Conservation (phyloP, 1,140 invertebrate genomes). For the Heliconius eleuchia region DNA sequence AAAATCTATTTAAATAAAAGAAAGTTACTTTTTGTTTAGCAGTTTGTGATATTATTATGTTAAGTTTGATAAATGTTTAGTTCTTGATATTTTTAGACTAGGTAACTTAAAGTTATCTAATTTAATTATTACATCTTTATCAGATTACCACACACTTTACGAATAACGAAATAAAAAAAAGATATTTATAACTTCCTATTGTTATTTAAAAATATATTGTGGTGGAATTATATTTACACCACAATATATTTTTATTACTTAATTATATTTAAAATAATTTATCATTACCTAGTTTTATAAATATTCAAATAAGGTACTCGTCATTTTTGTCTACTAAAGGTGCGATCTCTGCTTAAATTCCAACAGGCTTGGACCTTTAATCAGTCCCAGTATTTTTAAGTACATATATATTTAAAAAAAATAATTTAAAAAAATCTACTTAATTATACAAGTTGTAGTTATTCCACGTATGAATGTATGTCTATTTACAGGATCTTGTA, state of each 20-base stretch:
- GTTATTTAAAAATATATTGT: neutral
- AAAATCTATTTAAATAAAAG: neutral
- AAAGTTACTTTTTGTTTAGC: no score
- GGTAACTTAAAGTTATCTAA: no score
- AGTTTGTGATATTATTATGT: neutral
- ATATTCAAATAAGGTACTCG: neutral
- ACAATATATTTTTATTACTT: neutral
- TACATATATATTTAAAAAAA: neutral
- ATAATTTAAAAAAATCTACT: neutral
- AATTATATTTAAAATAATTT: no score
- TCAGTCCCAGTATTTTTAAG: neutral
- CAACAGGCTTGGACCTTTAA: neutral
- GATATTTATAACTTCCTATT: neutral
- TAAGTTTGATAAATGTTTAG: neutral
- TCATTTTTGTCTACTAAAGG: neutral
- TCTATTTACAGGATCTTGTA: neutral
- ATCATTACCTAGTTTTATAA: neutral
- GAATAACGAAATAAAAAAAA: neutral
- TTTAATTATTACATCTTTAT: no score
- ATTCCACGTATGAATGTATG: no score
- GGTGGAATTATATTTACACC: neutral
- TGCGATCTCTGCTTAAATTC: neutral
- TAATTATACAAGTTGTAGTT: neutral
- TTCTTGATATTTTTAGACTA: no score
- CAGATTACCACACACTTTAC: no score